phyloP scores from a whole-genome alignment of 1,140 invertebrate genomes.

The Oppia nitens region DNA sequence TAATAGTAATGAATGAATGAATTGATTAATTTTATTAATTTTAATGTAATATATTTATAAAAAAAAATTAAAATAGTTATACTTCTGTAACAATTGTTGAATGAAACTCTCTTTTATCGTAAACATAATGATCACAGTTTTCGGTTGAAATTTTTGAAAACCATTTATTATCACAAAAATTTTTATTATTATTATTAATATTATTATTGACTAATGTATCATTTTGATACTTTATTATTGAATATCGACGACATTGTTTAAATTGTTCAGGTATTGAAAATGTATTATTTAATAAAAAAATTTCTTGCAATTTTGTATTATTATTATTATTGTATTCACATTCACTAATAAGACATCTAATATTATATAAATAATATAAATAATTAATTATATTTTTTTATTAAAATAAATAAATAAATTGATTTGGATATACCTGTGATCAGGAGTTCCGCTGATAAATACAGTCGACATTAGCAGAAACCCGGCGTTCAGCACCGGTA shows the following conservation, averaged over 20 bases:
- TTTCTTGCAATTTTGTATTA: background rate
- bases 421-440: background rate
- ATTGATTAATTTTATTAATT: too few species aligned
- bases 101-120: background rate
- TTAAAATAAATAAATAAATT: too few species aligned
- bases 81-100: conserved; percentile 9
- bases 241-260: background rate
- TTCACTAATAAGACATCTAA: background rate
- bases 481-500: conserved; percentile 8
- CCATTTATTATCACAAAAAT: background rate
- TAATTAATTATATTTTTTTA: too few species aligned
- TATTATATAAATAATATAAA: background rate
- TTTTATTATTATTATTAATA: background rate
- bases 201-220: too few species aligned
- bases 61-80: background rate
- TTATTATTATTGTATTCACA: background rate
- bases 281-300: background rate
- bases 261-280: background rate
- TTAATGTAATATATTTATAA: background rate
- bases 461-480: background rate
- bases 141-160: background rate
- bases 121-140: conserved; percentile 1
- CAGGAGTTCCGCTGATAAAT: conserved; percentile 2
- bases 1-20: too few species aligned
- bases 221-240: too few species aligned